phyloP scores from a whole-genome alignment of 2,888 invertebrate species.

The Malacosoma neustria region DNA sequence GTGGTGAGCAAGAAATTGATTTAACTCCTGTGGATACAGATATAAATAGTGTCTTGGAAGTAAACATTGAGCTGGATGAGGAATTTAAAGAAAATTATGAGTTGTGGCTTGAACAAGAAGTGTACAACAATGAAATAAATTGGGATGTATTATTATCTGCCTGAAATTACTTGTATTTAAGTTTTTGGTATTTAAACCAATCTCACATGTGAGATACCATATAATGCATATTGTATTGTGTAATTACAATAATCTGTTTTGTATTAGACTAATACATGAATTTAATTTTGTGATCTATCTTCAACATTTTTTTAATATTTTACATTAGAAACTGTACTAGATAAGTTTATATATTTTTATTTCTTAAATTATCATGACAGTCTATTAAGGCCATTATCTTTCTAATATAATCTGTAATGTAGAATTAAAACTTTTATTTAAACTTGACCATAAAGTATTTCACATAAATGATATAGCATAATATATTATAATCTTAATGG shows the following conservation, averaged over 20 bases:
- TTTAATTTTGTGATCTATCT: neutral
- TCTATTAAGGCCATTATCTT: neutral
- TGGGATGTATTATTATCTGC: slow-evolving; percentile 77
- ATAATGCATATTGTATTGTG: neutral
- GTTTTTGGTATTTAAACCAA: neutral
- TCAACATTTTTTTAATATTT: neutral
- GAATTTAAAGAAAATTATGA: slow-evolving; percentile 96
- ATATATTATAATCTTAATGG: neutral
- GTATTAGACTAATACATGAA: neutral
- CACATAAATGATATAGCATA: neutral
- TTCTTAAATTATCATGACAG: neutral
- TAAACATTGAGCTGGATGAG: slow-evolving; percentile 87
- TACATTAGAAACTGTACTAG: neutral
- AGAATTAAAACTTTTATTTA: neutral
- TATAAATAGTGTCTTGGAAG: slow-evolving; percentile 86
- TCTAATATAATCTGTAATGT: neutral
- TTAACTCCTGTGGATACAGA: slow-evolving; percentile 84
- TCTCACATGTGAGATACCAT: neutral
- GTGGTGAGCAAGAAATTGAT: slow-evolving; percentile 71
- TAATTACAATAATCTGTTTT: neutral
- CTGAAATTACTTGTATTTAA: slow-evolving; percentile 1
- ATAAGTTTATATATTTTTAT: neutral
- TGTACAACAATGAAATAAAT: slow-evolving; percentile 88
- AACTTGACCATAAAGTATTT: neutral
- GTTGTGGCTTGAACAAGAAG: slow-evolving; percentile 97